Base-by-base conservation (phyloP, 2,113 vertebrate species). In the Corythaixoides concolor region DNA sequence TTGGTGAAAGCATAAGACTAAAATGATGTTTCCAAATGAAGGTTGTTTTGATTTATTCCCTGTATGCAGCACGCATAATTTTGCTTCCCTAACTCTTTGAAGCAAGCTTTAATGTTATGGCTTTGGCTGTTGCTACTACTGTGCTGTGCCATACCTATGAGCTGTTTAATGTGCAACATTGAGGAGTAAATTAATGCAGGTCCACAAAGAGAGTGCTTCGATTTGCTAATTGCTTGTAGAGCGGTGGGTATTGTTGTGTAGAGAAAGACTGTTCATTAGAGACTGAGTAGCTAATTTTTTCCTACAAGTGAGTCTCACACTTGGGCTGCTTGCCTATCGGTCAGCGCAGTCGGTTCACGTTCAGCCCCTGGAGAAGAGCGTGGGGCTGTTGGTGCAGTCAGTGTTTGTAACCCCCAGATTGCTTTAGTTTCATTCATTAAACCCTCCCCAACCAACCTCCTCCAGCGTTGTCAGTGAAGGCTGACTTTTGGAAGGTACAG, bases 211-310 rank as follows among this genome's bases (percentile, higher is more conserved):
- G 52, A 91, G 75, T 2, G 2, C 89, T 88, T 96, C 73, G 56
- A 94, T 95, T 92, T 93, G 91, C 94, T 97, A 95, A 97, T 97
- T 97, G 95, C 96, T 93, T 73, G 87, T 89, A 78, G 89, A 96
- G 79, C 30, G 4, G 82, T 93, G 89, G 64, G 74, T 82, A 85
- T 95, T 95, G 83, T 95, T 82, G 75, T 80, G 80, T 35, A 53
- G 92, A 88, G 86, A 88, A 77, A 68, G 60, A 33, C 76, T 94
- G 82, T 90, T 97, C 89, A 73, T 89, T 95, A 95, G 90, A 91
- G 95, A 82, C 18, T 2, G 86, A 91, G 93, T 17, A 64, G 92
- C 74, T 96, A 73, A 83, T 93, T 95, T 94, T 95, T 93, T 50
- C 67, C 39, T 67, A 35, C 23, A 16, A 75, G 59, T 5, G 17